Conservation (phyloP, 2,797 vertebrate species). For the Tenualosa ilisha region DNA sequence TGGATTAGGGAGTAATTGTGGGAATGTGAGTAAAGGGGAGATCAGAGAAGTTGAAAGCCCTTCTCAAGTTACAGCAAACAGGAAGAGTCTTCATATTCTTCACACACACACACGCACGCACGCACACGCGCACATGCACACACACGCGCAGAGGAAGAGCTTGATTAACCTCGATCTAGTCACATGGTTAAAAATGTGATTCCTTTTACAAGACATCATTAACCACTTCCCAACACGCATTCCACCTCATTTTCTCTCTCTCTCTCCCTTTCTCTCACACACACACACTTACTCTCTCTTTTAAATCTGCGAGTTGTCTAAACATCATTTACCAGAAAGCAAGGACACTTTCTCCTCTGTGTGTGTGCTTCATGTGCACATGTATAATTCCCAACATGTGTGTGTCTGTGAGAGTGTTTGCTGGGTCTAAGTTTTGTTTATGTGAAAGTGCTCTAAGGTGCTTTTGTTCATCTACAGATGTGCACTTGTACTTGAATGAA, state of each 20-base stretch:
- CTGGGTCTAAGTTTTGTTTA: neutral
- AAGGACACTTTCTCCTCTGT: neutral
- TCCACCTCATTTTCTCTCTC: neutral
- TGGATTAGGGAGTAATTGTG: constrained; percentile 15
- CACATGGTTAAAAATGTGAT: constrained; percentile 22
- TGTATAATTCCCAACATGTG: neutral
- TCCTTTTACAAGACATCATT: constrained; percentile 6
- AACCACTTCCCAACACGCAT: neutral
- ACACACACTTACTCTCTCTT: neutral
- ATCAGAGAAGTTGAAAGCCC: constrained; percentile 9
- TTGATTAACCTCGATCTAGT: neutral
- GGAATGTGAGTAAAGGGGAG: constrained; percentile 6
- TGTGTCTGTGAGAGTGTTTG: neutral
- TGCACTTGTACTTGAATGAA: neutral
- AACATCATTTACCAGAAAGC: neutral
- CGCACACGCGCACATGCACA: neutral
- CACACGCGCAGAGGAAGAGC: neutral
- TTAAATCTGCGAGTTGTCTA: neutral
- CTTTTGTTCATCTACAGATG: neutral
- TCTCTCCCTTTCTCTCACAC: neutral
- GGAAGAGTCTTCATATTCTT: constrained; percentile 13
- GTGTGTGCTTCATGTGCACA: neutral
- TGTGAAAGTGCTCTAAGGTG: neutral
- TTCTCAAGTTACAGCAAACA: constrained; percentile 19
- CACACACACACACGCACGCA: neutral